Conservation (phyloP, 2,888 invertebrate genomes). For the Drosophila rellima region DNA sequence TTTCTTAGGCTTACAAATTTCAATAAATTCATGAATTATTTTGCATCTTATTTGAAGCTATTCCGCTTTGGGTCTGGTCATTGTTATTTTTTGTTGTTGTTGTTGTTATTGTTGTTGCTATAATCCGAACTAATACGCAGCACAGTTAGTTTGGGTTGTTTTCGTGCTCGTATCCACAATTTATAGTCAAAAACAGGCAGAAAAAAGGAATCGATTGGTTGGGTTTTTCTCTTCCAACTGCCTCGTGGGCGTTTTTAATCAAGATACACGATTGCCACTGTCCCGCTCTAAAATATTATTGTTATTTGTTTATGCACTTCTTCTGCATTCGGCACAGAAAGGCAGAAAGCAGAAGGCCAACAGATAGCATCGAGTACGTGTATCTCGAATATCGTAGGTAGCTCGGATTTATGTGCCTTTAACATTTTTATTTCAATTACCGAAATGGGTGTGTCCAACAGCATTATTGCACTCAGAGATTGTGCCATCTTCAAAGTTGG, state of each 20-base stretch:
- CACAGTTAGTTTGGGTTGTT: conserved; percentile 51
- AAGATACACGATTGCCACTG: conserved; percentile 56
- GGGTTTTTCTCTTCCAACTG: conserved; percentile 17
- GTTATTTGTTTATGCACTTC: conserved; percentile 61
- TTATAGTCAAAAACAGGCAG: conserved; percentile 40
- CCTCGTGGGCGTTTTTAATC: conserved; percentile 66
- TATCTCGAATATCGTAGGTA: conserved; percentile 26
- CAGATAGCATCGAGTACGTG: conserved; percentile 1
- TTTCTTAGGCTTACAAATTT: conserved; percentile 71
- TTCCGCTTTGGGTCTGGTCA: conserved; percentile 28
- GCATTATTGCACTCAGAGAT: conserved; percentile 35
- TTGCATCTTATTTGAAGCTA: conserved; percentile 55
- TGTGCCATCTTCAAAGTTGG: conserved; percentile 21
- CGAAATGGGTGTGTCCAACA: conserved; percentile 49
- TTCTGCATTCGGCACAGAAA: conserved; percentile 10
- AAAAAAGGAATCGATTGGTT: conserved; percentile 48
- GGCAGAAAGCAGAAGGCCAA: conserved; percentile 7
- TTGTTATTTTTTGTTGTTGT: conserved; percentile 26
- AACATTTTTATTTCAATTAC: conserved; percentile 63
- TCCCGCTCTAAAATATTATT: conserved; percentile 60
- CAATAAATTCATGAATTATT: conserved; percentile 80
- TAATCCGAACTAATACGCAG: conserved; percentile 64
- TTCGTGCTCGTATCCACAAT: conserved; percentile 35
- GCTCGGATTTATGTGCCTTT: conserved; percentile 48
- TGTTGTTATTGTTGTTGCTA: conserved; percentile 26